Percentiles rank a stretch among this genome's conserved stretches.
phyloP scores from a whole-genome alignment of 2,888 invertebrate species.

The Dromius quadrimaculatus region DNA sequence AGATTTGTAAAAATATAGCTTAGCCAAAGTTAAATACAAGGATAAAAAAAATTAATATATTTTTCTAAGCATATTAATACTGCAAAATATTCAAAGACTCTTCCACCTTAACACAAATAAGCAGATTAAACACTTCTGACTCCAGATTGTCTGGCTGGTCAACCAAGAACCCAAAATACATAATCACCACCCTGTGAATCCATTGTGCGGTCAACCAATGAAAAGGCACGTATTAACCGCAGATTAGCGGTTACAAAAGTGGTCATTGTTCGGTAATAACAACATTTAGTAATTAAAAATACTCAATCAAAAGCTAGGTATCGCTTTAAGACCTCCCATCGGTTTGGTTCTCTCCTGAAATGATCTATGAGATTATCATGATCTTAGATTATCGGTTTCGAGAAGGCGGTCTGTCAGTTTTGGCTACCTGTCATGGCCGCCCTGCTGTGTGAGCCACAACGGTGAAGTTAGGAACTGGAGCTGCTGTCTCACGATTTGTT shows the following conservation, averaged over 20 bases:
- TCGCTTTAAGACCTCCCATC: constrained; percentile 32
- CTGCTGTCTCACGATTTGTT: constrained; percentile 1
- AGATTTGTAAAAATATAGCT: too few relatives aligned
- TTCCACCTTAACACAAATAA: constrained; percentile 15
- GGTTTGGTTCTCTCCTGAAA: constrained; percentile 28
- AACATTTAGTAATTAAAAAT: constrained; percentile 43
- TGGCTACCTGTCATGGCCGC: constrained; percentile 46
- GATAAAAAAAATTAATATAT: too few relatives aligned
- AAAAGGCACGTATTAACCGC: constrained; percentile 23
- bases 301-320: not conserved
- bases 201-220: constrained; percentile 9
- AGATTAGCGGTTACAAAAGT: constrained; percentile 36
- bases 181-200: not conserved
- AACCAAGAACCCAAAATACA: constrained; percentile 8
- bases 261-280: constrained; percentile 36
- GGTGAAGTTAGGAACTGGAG: not conserved
- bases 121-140: constrained; percentile 44
- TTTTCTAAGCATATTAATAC: too few relatives aligned
- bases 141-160: constrained; percentile 41
- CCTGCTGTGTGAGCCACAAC: constrained; percentile 14
- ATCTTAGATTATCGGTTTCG: constrained; percentile 31
- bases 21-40: too few relatives aligned
- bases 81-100: too few relatives aligned
- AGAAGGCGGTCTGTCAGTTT: constrained; percentile 30
- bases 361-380: constrained; percentile 38